Base-by-base conservation (phyloP, 2,888 invertebrate genomes). In the Polydrusus pterygomalis region DNA sequence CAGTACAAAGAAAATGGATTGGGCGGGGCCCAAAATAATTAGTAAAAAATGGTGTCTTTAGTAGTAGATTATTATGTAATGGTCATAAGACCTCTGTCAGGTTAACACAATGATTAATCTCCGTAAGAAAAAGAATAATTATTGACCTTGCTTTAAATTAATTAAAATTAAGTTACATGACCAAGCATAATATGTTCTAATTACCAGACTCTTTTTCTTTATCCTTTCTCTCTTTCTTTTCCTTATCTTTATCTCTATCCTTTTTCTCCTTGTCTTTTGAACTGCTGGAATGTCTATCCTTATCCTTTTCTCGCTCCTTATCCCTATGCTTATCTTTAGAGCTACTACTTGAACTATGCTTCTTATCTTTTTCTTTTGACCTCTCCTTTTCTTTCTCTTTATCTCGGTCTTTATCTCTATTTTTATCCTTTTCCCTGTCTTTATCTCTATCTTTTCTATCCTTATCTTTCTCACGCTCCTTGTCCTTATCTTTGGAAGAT, bases 201-300 rank as follows among this genome's bases (percentile, higher is more conserved):
- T n/a, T 75, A 80, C 78, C 79, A 76, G 72, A 47, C 68, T 51
- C 85, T 84, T 78, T 86, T 49, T 81, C 80, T 62, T 81, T 13
- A 60, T 82, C 83, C 63, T 77, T 67, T 18, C 20, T 64, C 15
- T 68, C 74, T 76, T 82, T 83, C 49, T 82, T 82, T 62, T 84
- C 82, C 73, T 88, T 86, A 20, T 89, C 87, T 68, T 76, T 71
- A 45, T 74, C 69, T 30, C 63, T 69, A 45, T 69, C 70, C 65
- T 87, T 91, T 87, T 89, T 91, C 81, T 92, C 90, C 82, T 90
- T 92, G 70, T 91, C 91, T 84, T 90, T 91, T 64, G 89, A 70
- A 82, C 81, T 84, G 77, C 85, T 86, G 77, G 84, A 83, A 80
- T 83, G 85, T 75, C 82, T 83, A 49, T 85, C 58, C 47, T 58